Evolutionary conservation across 1,140 invertebrate species (phyloP).

Genomic region (Sitodiplosis mosellana): DNA sequence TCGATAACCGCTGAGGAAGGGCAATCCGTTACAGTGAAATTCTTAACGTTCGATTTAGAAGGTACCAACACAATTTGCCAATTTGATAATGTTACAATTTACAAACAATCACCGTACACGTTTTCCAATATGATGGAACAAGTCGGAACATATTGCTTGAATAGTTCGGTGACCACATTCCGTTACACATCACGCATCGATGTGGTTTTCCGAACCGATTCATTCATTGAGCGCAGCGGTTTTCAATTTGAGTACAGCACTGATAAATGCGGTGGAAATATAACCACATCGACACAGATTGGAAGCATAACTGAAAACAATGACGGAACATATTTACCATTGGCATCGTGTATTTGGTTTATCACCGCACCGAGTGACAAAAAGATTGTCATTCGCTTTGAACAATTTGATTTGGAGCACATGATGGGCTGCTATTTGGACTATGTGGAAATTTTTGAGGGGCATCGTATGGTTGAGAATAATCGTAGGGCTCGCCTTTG

Average conservation of each 20-base stretch:
- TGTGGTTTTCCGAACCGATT: slow-evolving; percentile 27
- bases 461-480: slow-evolving; percentile 20
- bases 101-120: slow-evolving; percentile 3
- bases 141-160: slow-evolving; percentile 20
- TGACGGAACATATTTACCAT: slow-evolving; percentile 18
- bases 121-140: background rate
- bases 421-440: slow-evolving; percentile 29
- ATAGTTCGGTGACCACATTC: slow-evolving; percentile 15
- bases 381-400: slow-evolving; percentile 44
- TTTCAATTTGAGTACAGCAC: slow-evolving; percentile 31
- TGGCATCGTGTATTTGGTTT: slow-evolving; percentile 57
- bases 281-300: slow-evolving; percentile 26
- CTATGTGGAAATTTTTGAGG: slow-evolving; percentile 39
- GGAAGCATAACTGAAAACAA: slow-evolving; percentile 14
- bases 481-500: slow-evolving; percentile 38
- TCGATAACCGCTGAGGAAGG: slow-evolving; percentile 28
- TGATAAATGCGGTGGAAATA: slow-evolving; percentile 29
- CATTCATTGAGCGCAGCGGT: slow-evolving; percentile 23
- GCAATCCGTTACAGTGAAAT: slow-evolving; percentile 29
- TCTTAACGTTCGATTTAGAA: slow-evolving; percentile 34
- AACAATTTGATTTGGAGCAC: slow-evolving; percentile 30
- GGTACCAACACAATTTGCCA: slow-evolving; percentile 9
- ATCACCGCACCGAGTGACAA: slow-evolving; percentile 50
- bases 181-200: slow-evolving; percentile 13
- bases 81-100: slow-evolving; percentile 37